Conservation (phyloP, 2,888 invertebrate species). For the Ashinkailepas kermadecensis region DNA sequence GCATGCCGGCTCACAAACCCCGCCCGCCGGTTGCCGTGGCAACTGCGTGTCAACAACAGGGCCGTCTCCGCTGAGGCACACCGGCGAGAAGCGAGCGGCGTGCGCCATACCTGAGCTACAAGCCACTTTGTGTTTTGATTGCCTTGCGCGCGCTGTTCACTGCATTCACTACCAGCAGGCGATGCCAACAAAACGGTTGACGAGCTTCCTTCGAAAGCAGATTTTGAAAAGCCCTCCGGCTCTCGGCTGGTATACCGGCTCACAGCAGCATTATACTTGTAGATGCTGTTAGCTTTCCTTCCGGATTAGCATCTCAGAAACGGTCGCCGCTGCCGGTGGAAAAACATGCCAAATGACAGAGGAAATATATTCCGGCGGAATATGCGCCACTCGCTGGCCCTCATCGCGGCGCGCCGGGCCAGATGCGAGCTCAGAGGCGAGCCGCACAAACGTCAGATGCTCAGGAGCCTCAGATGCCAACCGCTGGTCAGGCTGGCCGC, state of each 20-base stretch:
- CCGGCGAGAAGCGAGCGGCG: not conserved
- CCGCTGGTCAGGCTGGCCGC: too few relatives aligned
- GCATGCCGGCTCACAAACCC: too few relatives aligned
- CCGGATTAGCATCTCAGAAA: slow-evolving; percentile 1
- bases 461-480: too few relatives aligned
- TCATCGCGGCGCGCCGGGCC: not conserved
- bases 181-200: not conserved
- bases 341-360: slow-evolving; percentile 2
- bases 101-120: not conserved
- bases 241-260: not conserved
- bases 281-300: slow-evolving; percentile 18
- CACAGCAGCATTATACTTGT: slow-evolving; percentile 14
- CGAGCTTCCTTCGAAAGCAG: not conserved
- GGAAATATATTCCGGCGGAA: not conserved
- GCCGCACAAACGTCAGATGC: too few relatives aligned
- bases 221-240: not conserved
- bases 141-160: not conserved
- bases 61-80: too few relatives aligned
- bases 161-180: not conserved
- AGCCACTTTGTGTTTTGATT: not conserved
- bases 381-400: not conserved
- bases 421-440: too few relatives aligned
- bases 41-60: not conserved
- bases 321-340: not conserved
- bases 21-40: not conserved